These are phyloP conservation scores for Leucopternis melanops DNA, from an alignment of 2,113 vertebrate species.

Conservation along the genomic window DNA sequence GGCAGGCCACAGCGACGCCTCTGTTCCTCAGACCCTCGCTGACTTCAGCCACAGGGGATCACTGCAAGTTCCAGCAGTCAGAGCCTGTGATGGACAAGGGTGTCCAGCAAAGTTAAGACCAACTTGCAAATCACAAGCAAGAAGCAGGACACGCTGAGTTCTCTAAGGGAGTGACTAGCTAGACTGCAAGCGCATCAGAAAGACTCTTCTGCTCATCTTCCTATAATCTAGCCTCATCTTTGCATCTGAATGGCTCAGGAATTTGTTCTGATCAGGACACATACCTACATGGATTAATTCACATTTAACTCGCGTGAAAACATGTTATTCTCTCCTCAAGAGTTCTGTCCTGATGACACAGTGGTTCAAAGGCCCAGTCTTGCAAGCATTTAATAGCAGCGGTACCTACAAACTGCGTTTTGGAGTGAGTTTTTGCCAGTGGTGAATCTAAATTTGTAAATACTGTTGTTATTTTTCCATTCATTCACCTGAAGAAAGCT, in stretches of 20 bases:
- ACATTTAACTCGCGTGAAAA: not conserved
- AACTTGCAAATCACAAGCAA: not conserved
- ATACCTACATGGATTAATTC: not conserved
- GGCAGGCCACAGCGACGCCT: not conserved
- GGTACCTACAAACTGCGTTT: not conserved
- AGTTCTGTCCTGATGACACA: not conserved
- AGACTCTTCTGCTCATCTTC: not conserved
- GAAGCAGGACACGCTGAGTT: not conserved
- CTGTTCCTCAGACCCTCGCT: not conserved
- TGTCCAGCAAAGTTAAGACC: not conserved
- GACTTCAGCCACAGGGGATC: not conserved
- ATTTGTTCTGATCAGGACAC: not conserved
- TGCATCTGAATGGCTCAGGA: not conserved
- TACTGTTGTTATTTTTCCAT: not conserved
- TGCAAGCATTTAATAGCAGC: not conserved
- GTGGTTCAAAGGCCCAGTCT: not conserved
- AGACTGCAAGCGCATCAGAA: not conserved
- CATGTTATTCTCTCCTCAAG: not conserved
- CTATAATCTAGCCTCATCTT: not conserved
- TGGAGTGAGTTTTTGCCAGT: not conserved
- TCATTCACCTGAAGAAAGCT: not conserved
- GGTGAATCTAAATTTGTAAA: not conserved
- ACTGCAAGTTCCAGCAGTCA: not conserved
- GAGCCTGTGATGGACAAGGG: not conserved
- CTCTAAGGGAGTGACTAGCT: not conserved